Base-by-base conservation (phyloP, 1,140 invertebrate species). In the Cotesia glomerata region DNA sequence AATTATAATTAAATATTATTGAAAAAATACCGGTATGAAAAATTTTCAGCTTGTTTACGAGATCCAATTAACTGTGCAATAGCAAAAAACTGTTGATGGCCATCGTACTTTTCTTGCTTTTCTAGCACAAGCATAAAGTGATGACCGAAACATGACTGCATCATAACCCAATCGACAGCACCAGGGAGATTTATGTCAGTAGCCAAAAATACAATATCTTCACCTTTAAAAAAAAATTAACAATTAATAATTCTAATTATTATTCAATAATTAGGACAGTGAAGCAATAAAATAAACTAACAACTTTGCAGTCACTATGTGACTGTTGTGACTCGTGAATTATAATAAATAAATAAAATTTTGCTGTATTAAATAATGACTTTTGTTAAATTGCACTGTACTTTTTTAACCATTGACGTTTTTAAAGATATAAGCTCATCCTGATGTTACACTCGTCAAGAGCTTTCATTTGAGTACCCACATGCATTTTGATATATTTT, bases 111-210 rank as follows among this genome's bases (percentile, higher is more conserved):
- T 81, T 98, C 98, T 88, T 99, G 98, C 86, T 99, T 99, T 87
- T 99, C 98, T 34, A 99, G 89, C 14, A 99, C 97, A 70, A 99
- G 89, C 98, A 99, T 99, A 84, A 99, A 99, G 87, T 99, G 95
- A 83, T 98, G 96, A 68, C 95, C 96, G 86, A 99, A 99, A 88
- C 98, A 99, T 8, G 96, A 98, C 85, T 99, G 98, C 97, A 99
- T 99, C 98, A 99, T 99, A 0, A 99, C 98, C 98, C 98, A 99
- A 85, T 99, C 98, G 2, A 99, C 98, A 69, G 98, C 98, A 71
- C 98, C 98, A 62, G 98, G 97, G 74, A 99, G 90, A 88, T 99
- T 99, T 65, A 99, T 99, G 88, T 99, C 98, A 52, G 98, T 99
- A 1, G 98, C 98, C 76, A 99, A 89, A 86, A 99, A 99, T 52